Evolutionary conservation across 2,113 vertebrate genomes (phyloP).

Genomic region (Willisornis vidua): DNA sequence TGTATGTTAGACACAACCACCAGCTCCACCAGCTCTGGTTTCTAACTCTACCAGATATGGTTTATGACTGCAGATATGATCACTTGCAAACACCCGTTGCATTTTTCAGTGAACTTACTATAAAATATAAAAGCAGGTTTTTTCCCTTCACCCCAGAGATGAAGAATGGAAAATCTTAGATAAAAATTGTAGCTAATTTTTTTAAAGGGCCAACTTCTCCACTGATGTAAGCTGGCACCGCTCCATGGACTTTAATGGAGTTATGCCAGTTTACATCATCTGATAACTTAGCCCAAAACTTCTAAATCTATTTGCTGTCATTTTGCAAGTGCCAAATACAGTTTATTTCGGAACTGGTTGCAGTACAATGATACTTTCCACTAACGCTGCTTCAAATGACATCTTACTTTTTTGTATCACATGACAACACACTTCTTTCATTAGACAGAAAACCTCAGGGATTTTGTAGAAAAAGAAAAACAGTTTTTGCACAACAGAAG

Average conservation of each 20-base stretch:
- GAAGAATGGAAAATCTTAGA: slow-evolving; percentile 59
- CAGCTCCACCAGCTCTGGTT: neutral
- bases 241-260: slow-evolving; percentile 41
- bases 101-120: neutral
- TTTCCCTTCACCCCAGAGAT: slow-evolving; percentile 2
- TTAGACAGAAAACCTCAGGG: neutral
- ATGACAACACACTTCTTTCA: slow-evolving; percentile 27
- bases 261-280: slow-evolving; percentile 58
- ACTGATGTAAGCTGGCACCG: slow-evolving; percentile 54
- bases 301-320: slow-evolving; percentile 44
- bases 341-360: slow-evolving; percentile 37
- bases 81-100: neutral
- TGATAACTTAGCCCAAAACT: slow-evolving; percentile 42
- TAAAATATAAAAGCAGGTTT: neutral
- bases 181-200: slow-evolving; percentile 9
- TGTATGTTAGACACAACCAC: neutral
- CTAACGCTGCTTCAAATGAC: neutral
- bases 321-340: slow-evolving; percentile 9
- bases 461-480: neutral
- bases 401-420: slow-evolving; percentile 1
- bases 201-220: slow-evolving; percentile 45
- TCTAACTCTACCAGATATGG: neutral
- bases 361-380: slow-evolving; percentile 34
- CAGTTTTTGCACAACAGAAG: neutral
- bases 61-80: neutral